Conservation (phyloP, 2,888 invertebrate genomes). For the Notocelia uddmanniana region DNA sequence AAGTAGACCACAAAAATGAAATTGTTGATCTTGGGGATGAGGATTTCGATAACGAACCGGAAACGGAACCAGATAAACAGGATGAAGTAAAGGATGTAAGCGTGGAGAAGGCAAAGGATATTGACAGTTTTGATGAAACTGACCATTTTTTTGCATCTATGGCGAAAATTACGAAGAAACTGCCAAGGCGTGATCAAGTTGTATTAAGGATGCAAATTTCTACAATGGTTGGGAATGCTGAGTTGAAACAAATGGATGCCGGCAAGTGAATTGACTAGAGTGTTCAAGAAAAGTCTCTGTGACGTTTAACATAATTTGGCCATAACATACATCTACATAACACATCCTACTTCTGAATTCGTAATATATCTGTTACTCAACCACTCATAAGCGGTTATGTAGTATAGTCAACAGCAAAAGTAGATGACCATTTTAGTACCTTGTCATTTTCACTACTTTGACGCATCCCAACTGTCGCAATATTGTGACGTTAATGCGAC, state of each 20-base stretch:
- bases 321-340: no score
- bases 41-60: background rate
- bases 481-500: no score
- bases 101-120: background rate
- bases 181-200: constrained; percentile 19
- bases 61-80: background rate
- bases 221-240: constrained; percentile 14
- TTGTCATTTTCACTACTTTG: no score
- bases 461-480: no score
- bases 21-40: constrained; percentile 11
- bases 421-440: no score
- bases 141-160: constrained; percentile 24
- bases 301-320: no score
- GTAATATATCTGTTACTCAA: no score
- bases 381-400: no score
- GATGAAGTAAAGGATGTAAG: background rate
- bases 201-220: constrained; percentile 16
- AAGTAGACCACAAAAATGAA: constrained; percentile 8
- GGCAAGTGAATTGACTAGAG: background rate
- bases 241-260: constrained; percentile 13
- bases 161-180: constrained; percentile 18
- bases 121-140: constrained; percentile 5
- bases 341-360: no score
- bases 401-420: no score
- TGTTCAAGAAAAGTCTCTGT: no score